A percentile compares a stretch with the other conserved stretches of the same genome.
phyloP scores from a whole-genome alignment of 1,140 invertebrate genomes.

The Holcopasites calliopsidis region DNA sequence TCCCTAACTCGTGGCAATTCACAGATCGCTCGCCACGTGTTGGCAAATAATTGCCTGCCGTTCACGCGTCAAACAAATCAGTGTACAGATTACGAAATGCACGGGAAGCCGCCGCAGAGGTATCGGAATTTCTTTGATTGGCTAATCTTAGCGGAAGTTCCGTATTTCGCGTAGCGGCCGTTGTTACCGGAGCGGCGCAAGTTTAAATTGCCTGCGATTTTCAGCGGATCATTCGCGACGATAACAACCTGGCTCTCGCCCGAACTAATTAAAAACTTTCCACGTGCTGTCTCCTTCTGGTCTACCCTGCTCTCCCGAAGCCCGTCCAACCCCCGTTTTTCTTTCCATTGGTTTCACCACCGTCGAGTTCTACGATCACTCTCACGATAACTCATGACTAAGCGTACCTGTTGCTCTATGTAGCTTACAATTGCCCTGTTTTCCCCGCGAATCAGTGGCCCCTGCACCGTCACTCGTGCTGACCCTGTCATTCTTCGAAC shows the following conservation, averaged over 20 bases:
- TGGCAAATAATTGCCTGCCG: too few species aligned
- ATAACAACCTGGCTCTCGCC: constrained; percentile 26
- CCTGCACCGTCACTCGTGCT: too few species aligned
- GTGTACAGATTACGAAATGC: constrained; percentile 15
- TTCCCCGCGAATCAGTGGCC: neutral
- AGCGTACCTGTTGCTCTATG: constrained; percentile 48
- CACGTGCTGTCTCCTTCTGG: neutral
- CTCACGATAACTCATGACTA: constrained; percentile 8
- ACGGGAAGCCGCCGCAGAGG: neutral
- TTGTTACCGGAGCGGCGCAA: constrained; percentile 37
- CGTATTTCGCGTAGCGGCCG: neutral
- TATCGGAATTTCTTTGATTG: constrained; percentile 38
- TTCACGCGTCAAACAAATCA: too few species aligned
- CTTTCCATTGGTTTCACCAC: neutral
- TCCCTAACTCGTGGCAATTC: neutral
- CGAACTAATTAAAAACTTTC: constrained; percentile 56
- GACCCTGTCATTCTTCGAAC: neutral
- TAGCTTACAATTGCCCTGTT: neutral
- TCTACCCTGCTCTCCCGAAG: neutral
- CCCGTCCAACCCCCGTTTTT: neutral
- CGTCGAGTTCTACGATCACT: neutral
- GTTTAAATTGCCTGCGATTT: constrained; percentile 55
- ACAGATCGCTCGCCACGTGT: neutral
- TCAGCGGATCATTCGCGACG: constrained; percentile 25
- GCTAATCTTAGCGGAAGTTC: constrained; percentile 16